Evolutionary conservation across 2,888 invertebrate genomes (phyloP), one percentile per base, ranked within the genome.

Genomic region (Perizoma affinitatum): DNA sequence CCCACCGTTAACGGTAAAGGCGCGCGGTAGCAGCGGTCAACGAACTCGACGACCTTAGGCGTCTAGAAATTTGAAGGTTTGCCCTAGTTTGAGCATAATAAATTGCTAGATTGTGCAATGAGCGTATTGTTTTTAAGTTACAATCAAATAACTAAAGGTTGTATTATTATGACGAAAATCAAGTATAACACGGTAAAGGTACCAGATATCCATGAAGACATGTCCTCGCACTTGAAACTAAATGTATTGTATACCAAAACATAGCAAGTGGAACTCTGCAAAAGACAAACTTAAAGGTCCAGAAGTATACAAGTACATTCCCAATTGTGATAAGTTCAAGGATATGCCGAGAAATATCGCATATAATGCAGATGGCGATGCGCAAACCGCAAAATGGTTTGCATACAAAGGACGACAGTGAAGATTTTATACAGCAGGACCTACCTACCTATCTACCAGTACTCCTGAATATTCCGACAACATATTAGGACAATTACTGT

Each of bases 21-120:
- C 79, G 79, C 80, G 78, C 82, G 80, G 79, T 79, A 78, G 57
- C 76, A 79, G 52, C 87, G 93, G 89, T 88, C 86, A 87, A 86
- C 82, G 91, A 90, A 82, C 88, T 77, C 78, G 65, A 71, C 82
- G 83, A 84, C 85, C 83, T 85, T 85, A 83, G 79, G 74, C 74
- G 75, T 84, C 86, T 87, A 88, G 81, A 87, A 83, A 83, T 88
- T 86, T 80, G 84, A 88, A 80, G 86, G 83, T 84, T 78, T 80
- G 84, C 69, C 84, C 90, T 76, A 88, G 76, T 83, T 89, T 80
- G 80, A 73, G 42, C 53, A 62, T n/a, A 54, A 44, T n/a, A 5
- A 42, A 40, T 1, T 36, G 4, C 58, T 43, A 41, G 46, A n/a
- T 46, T 44, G 55, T 51, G 49, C 52, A 38, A 58, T 34, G n/a